Percentiles rank a stretch among this genome's conserved stretches.
Evolutionary conservation across 2,113 vertebrate species (phyloP).

Genomic region (Corythoichthys haematopterus): DNA sequence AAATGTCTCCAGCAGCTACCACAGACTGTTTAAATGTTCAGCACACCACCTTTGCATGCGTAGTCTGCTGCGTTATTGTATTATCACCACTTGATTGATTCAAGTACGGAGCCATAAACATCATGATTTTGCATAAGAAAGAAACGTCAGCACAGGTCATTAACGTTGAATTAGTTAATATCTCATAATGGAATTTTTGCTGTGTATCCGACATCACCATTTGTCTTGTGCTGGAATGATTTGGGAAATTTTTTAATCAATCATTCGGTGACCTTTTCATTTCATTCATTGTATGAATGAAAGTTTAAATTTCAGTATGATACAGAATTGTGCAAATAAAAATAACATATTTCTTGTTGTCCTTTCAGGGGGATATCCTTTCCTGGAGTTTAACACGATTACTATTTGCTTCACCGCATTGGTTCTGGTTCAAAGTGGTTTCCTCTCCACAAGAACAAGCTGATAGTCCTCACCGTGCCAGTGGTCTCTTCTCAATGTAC

Average conservation of each 20-base stretch:
- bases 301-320: not conserved
- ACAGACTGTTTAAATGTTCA: constrained; percentile 18
- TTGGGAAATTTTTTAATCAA: not conserved
- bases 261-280: not conserved
- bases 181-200: not conserved
- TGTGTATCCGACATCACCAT: not conserved
- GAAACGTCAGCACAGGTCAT: constrained; percentile 13
- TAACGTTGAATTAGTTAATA: constrained; percentile 15
- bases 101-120: constrained; percentile 10
- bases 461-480: constrained; percentile 34
- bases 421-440: not conserved
- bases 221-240: constrained; percentile 6
- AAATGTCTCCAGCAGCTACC: constrained; percentile 16
- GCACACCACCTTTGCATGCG: not conserved
- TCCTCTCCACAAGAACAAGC: constrained; percentile 25
- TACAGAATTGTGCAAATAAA: not conserved
- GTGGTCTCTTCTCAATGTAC: constrained; percentile 46
- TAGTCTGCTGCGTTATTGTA: constrained; percentile 4
- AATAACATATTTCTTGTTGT: constrained; percentile 40
- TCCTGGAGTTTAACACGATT: constrained; percentile 31
- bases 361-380: constrained; percentile 69
- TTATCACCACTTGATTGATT: constrained; percentile 12
- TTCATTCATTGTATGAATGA: not conserved
- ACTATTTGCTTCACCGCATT: not conserved
- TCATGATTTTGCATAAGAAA: constrained; percentile 6